Evolutionary conservation across 2,888 invertebrate genomes (phyloP).

Genomic region (Polydrusus tereticollis): DNA sequence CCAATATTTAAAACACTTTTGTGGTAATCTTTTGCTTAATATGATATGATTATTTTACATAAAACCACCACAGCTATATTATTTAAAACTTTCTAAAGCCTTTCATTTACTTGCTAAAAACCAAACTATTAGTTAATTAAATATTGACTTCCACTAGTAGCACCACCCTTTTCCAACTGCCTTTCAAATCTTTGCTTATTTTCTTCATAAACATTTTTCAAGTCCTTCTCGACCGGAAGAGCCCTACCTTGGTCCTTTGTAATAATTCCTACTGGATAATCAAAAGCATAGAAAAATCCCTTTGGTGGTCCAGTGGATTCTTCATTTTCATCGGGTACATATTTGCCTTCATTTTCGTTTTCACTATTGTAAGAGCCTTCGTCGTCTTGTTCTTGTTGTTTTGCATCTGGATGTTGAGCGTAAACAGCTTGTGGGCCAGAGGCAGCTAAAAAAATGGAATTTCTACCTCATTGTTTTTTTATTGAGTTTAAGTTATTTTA

Average conservation of each 20-base stretch:
- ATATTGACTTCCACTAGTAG: conserved; percentile 39
- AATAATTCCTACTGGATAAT: conserved; percentile 74
- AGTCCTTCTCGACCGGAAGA: conserved; percentile 52
- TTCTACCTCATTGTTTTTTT: no score
- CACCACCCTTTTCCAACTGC: conserved; percentile 57
- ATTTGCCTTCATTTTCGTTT: conserved; percentile 42
- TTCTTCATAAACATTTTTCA: conserved; percentile 58
- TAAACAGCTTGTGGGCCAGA: conserved; percentile 36
- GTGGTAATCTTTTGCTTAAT: background rate
- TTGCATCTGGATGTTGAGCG: conserved; percentile 8
- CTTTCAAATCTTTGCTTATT: conserved; percentile 62
- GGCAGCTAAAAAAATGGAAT: conserved; percentile 34
- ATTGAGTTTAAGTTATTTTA: no score
- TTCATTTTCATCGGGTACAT: conserved; percentile 60
- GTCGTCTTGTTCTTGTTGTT: conserved; percentile 7
- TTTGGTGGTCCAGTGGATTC: conserved; percentile 69
- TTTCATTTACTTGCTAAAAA: background rate
- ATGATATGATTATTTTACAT: no score
- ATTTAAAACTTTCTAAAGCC: background rate
- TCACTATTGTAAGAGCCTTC: conserved; percentile 31
- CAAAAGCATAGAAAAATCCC: conserved; percentile 81
- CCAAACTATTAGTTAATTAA: conserved; percentile 17
- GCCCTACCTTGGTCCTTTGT: conserved; percentile 61
- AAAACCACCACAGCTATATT: no score
- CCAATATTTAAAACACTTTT: background rate